Base-by-base conservation (phyloP, 2,113 vertebrate species). In the Cranoglanis bouderius region DNA sequence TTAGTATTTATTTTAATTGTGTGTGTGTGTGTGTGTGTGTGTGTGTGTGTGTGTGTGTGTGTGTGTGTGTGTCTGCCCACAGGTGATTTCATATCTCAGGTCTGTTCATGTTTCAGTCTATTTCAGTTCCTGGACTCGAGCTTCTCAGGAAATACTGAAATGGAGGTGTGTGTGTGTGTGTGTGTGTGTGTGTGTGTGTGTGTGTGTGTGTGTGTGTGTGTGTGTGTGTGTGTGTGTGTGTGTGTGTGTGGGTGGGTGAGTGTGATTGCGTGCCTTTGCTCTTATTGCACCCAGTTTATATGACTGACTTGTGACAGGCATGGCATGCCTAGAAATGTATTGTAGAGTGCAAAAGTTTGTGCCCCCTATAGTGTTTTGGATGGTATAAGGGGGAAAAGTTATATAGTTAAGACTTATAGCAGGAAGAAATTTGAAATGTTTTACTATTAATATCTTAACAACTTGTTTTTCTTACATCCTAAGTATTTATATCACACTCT, bases 61-160 rank as follows among this genome's bases (percentile, higher is more conserved):
- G 9, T 49, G 13, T 29, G 13, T 84, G 18, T 16, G 16, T 57
- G 2, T 12, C 8, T 43, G 13, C n/a, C 32, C 10, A 35, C 57
- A 86, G 72, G 82, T 78, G 46, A 59, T 85, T 88, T 57, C 55
- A 88, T 49, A 80, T 89, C 57, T 72, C 70, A 63, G 12, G 26
- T 63, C 61, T 63, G 61, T 29, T 63, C 24, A 29, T 63, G 61
- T 63, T 63, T 63, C 61, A 63, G 61, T 13, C 29, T 29, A 29
- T 29, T 63, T 63, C 55, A 57, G 3, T 57, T 57, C 55, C 16
- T 57, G 55, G 21, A 21, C 55, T 57, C 55, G 55, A 57, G 55
- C 55, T 21, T 53, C 51, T 53, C 51, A 53, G 51, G 13, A 53
- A 53, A 53, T 53, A 53, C 3, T 14, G 12, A 53, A 53, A 4